Percentiles rank a stretch among this genome's conserved stretches.
phyloP scores from a whole-genome alignment of 2,797 vertebrate species.

The Percopsis omiscomaycus region DNA sequence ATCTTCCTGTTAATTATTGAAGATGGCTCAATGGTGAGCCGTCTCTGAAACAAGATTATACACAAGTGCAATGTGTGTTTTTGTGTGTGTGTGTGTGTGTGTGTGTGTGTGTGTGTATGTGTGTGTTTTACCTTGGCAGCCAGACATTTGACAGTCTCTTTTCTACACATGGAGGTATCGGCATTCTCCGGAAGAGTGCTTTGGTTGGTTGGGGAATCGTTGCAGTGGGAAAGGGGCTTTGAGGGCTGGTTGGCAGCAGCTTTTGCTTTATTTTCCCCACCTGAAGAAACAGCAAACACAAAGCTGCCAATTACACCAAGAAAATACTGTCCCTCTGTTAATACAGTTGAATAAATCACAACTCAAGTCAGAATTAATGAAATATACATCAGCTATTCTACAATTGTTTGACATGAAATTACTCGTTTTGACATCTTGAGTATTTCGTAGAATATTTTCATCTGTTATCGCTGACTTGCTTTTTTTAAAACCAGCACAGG shows the following conservation, averaged over 20 bases:
- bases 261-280: slow-evolving; percentile 79
- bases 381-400: too few species aligned
- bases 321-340: slow-evolving; percentile 29
- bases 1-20: slow-evolving; percentile 33
- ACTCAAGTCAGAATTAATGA: slow-evolving; percentile 31
- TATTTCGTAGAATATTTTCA: too few species aligned
- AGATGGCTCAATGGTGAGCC: slow-evolving; percentile 38
- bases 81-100: slow-evolving; percentile 4
- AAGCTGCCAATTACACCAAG: slow-evolving; percentile 47
- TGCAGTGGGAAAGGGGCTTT: slow-evolving; percentile 44
- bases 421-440: too few species aligned
- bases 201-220: slow-evolving; percentile 64
- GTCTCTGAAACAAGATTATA: slow-evolving; percentile 32
- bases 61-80: slow-evolving; percentile 6
- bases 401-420: too few species aligned
- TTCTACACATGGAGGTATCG: slow-evolving; percentile 75
- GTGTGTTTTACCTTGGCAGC: slow-evolving; percentile 85
- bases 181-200: slow-evolving; percentile 60
- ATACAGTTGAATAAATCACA: slow-evolving; percentile 33
- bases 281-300: slow-evolving; percentile 69
- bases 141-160: slow-evolving; percentile 84
- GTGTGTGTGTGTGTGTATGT: slow-evolving; percentile 13
- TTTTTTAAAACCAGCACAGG: too few species aligned
- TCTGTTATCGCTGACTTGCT: too few species aligned
- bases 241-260: slow-evolving; percentile 80